phyloP scores from a whole-genome alignment of 2,113 vertebrate genomes.

The Rhipidura dahli region DNA sequence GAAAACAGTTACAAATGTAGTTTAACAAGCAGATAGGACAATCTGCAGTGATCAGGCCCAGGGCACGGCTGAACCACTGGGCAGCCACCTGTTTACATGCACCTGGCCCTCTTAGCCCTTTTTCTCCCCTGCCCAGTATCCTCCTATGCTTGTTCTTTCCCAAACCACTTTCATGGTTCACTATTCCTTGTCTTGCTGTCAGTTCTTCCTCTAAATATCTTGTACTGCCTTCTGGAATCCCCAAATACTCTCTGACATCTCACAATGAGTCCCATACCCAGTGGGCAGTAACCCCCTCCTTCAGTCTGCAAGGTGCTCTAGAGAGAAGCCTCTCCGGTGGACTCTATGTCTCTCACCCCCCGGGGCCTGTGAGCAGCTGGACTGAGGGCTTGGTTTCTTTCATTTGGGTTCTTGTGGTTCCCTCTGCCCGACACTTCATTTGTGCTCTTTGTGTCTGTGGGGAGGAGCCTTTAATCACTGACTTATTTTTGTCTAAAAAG shows the following conservation, averaged over 20 bases:
- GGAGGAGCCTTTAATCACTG: neutral
- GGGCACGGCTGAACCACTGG: neutral
- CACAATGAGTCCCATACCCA: neutral
- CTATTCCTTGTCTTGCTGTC: neutral
- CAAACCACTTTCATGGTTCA: neutral
- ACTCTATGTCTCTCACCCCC: fast-evolving
- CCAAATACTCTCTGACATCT: neutral
- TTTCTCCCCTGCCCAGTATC: fast-evolving
- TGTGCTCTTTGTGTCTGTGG: neutral
- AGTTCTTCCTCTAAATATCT: neutral
- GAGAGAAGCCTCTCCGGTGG: neutral
- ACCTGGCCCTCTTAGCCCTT: neutral
- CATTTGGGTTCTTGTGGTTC: neutral
- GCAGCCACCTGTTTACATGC: neutral
- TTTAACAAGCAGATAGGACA: neutral
- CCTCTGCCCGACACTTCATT: neutral
- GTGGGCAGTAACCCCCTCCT: neutral
- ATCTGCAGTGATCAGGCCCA: neutral
- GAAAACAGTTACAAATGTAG: neutral
- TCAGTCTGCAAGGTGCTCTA: neutral
- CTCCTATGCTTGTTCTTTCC: neutral
- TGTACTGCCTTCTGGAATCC: neutral
- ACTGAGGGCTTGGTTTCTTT: neutral
- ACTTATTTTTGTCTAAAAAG: neutral
- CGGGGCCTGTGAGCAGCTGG: neutral